Evolutionary conservation across 2,888 invertebrate species (phyloP), one percentile per base, ranked within the genome.

Genomic region (Dicyrtomina minuta): DNA sequence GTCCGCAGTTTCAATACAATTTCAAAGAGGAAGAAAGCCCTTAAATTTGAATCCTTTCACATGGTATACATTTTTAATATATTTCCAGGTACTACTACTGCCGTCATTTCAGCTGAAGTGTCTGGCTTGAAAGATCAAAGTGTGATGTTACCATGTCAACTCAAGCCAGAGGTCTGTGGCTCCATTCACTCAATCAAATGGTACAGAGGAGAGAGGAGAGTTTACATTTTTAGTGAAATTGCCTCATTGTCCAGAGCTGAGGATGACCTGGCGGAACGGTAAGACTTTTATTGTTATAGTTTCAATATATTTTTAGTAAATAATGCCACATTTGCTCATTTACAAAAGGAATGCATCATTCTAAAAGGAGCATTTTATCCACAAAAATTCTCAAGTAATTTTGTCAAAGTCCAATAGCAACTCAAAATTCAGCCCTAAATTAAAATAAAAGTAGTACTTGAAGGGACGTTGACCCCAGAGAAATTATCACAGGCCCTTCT

Each of bases 121-220:
- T 86, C 87, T 60, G 89, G 89, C 0, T 85, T 89, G 77, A 88
- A 89, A 0, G 90, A 90, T 2, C 85, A 86, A 24, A 87, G 87
- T 10, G 88, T 89, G 10, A 84, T 85, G n/a, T 84, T 92, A 49
- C 88, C 88, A 2, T 91, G 91, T 80, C 85, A 87, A 20, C 87
- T 91, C 74, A 89, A 90, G 79, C 81, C 80, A 61, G 80, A 86
- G n/a, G 86, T 88, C 33, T 92, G 92, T 80, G 90, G 90, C 0
- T 88, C 87, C 74, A 87, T 91, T 80, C 91, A 92, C 84, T 90
- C 89, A 82, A 89, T 92, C 81, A 91, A 91, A 81, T 92, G 91
- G 91, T 91, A 91, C 83, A 87, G 89, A 77, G 89, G 88, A 2
- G 87, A 88, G 70, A 84, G 86, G 58, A 82, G 91, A 68, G 89